Evolutionary conservation across 2,113 vertebrate species (phyloP).

Genomic region (Takifugu flavidus): DNA sequence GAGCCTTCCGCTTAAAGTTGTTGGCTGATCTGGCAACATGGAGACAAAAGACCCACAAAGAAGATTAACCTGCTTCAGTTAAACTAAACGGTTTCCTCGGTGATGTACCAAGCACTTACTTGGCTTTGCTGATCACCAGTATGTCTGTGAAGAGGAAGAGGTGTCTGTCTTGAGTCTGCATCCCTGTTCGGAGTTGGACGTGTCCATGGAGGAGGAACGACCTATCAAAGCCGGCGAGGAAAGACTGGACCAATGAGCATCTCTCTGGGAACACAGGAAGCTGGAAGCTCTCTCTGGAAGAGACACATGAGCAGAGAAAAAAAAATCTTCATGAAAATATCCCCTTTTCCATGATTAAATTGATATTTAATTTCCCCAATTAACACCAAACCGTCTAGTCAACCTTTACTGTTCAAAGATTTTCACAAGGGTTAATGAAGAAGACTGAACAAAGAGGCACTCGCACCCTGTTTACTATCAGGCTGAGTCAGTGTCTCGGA

Average conservation of each 20-base stretch:
- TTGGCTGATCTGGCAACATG: constrained; percentile 57
- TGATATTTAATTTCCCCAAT: too few species aligned
- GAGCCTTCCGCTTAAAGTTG: constrained; percentile 86
- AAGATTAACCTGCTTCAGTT: too few species aligned
- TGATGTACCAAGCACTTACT: constrained; percentile 43
- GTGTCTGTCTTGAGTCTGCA: constrained; percentile 72
- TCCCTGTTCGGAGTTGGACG: constrained; percentile 65
- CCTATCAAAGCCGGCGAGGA: constrained; percentile 40
- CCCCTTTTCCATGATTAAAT: too few species aligned
- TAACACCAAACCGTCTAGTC: too few species aligned
- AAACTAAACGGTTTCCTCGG: too few species aligned
- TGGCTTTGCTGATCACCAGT: constrained; percentile 67
- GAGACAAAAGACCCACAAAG: background rate
- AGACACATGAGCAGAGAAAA: background rate
- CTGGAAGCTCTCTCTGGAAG: constrained; percentile 60
- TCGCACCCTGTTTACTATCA: background rate
- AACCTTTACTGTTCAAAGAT: too few species aligned
- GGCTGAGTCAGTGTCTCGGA: background rate
- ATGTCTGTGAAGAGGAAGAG: constrained; percentile 70
- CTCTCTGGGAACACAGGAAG: constrained; percentile 52
- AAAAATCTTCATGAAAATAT: background rate
- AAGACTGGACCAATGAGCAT: constrained; percentile 58
- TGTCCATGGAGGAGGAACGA: constrained; percentile 64
- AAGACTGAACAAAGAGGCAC: background rate
- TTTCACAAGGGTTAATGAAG: background rate